Evolutionary conservation across 2,113 vertebrate genomes (phyloP), one percentile per base, ranked within the genome.

Genomic region (Pseudolaguvia tuberculata): DNA sequence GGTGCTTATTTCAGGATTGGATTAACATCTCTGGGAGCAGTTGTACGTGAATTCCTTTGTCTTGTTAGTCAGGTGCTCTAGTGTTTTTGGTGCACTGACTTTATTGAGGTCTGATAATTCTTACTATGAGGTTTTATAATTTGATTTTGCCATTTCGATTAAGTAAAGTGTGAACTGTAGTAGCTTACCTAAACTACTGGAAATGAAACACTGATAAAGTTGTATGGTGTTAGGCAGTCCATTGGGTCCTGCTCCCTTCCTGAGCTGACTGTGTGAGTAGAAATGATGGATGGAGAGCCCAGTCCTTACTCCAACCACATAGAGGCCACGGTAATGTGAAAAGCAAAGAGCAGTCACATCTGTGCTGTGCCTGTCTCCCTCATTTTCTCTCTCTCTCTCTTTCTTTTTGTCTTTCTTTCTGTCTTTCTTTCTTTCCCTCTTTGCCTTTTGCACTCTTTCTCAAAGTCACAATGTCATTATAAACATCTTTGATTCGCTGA

Each of bases 401-500:
- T n/a, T n/a, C n/a, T n/a, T n/a, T n/a, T n/a, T n/a, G n/a, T n/a
- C n/a, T n/a, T n/a, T n/a, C n/a, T n/a, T n/a, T n/a, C n/a, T n/a
- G n/a, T n/a, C n/a, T n/a, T n/a, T n/a, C n/a, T n/a, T n/a, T n/a
- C n/a, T 70, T 58, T 70, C 50, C 21, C 21, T 11, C 48, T 68
- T 48, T 48, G 18, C 20, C 21, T 48, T 48, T 48, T 45, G 35
- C 23, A 55, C 17, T 72, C 52, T 27, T 25, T 59, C 29, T 82
- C 79, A 86, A 85, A 81, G 83, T 89, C 81, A 80, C 76, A 59
- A 5, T 77, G 80, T 82, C 71, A 76, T 86, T 84, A 84, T 84
- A 87, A 89, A 86, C 85, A 85, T 84, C 83, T 87, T 79, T 86
- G 86, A 88, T 88, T 90, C 88, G 77, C 68, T 84, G 83, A 88